Conservation (phyloP, 1,140 invertebrate genomes). For the Lucilia sericata region DNA sequence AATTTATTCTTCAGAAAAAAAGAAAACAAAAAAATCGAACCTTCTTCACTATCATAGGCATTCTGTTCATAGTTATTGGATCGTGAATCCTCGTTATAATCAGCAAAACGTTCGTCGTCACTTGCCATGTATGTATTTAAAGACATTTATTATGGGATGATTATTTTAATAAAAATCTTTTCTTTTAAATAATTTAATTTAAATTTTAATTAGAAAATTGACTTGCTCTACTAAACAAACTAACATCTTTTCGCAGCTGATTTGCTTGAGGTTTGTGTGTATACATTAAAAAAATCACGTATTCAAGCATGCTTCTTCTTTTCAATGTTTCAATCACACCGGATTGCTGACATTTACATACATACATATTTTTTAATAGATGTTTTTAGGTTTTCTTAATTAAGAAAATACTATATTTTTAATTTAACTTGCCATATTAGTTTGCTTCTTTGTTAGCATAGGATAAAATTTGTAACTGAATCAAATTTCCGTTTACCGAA, state of each 20-base stretch:
- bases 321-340: background rate
- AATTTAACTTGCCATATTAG: no score
- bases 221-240: background rate
- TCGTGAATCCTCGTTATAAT: conserved; percentile 49
- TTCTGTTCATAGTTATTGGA: conserved; percentile 50
- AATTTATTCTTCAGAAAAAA: background rate
- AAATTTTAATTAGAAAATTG: background rate
- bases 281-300: conserved; percentile 13
- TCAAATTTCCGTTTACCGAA: no score
- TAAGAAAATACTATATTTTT: no score
- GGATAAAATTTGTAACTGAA: no score
- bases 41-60: conserved; percentile 50
- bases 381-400: no score
- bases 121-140: conserved; percentile 17
- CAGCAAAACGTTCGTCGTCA: conserved; percentile 45
- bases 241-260: background rate
- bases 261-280: background rate
- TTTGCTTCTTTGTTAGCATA: no score
- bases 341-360: no score
- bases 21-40: conserved; percentile 40
- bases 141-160: background rate
- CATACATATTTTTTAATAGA: no score
- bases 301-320: conserved; percentile 26
- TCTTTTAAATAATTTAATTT: background rate
- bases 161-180: conserved; percentile 1